These are phyloP conservation scores for Hemibagrus guttatus DNA, from an alignment of 2,797 vertebrate species.

Conservation along the genomic window DNA sequence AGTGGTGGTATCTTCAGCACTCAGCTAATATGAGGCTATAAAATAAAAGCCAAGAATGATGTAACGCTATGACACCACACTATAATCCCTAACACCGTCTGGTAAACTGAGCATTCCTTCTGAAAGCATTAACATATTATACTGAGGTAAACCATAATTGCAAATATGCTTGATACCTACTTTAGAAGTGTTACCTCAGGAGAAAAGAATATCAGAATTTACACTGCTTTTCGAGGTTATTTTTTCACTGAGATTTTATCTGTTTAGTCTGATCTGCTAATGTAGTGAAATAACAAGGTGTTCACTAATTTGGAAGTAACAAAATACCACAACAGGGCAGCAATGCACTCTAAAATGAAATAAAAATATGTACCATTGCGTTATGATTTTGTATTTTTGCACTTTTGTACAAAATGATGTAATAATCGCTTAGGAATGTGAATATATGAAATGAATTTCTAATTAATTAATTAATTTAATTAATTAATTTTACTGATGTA, in stretches of 20 bases:
- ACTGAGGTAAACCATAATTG: slow-evolving; percentile 21
- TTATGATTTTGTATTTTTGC: too few relatives aligned
- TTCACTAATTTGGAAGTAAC: too few relatives aligned
- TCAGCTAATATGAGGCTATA: slow-evolving; percentile 1
- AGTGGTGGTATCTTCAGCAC: neutral
- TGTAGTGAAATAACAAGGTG: too few relatives aligned
- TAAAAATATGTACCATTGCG: too few relatives aligned
- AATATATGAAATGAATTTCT: too few relatives aligned
- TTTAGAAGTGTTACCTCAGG: neutral
- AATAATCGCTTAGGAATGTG: too few relatives aligned
- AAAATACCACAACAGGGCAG: neutral
- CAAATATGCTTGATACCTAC: neutral
- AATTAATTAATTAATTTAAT: too few relatives aligned
- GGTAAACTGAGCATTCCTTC: slow-evolving; percentile 5
- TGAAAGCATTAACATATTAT: slow-evolving; percentile 1
- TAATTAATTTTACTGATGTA: too few relatives aligned
- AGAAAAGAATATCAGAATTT: neutral
- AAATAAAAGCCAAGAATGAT: slow-evolving; percentile 16
- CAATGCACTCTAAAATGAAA: too few relatives aligned
- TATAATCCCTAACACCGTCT: slow-evolving; percentile 20
- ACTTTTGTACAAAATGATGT: too few relatives aligned
- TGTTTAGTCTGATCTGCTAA: neutral
- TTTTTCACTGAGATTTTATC: neutral
- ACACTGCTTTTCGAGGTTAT: neutral
- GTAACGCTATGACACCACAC: neutral